These are phyloP conservation scores for Desmophyllum pertusum DNA, from an alignment of 92 coral and sea anemone species.

Conservation along the genomic window DNA sequence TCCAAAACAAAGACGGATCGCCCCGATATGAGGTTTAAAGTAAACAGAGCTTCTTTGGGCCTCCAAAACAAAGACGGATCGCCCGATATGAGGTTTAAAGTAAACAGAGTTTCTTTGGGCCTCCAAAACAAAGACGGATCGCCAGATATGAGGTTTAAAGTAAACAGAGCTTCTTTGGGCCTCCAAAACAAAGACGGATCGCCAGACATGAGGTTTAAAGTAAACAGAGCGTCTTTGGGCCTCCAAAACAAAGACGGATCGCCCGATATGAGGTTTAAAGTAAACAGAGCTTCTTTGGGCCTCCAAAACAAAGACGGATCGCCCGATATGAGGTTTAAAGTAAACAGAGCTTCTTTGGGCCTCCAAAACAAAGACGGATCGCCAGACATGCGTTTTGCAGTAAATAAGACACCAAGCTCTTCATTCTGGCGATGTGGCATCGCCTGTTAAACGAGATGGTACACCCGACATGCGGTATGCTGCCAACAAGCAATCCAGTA, in stretches of 20 bases:
- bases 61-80: too few species aligned
- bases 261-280: conserved; percentile 61
- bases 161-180: too few species aligned
- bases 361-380: conserved; percentile 47
- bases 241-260: conserved; percentile 45
- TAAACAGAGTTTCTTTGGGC: too few species aligned
- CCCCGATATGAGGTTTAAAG: too few species aligned
- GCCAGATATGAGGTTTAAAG: too few species aligned
- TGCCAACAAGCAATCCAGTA: conserved; percentile 23
- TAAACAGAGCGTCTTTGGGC: too few species aligned
- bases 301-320: conserved; percentile 6
- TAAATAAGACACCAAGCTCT: conserved; percentile 15
- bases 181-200: not conserved
- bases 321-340: conserved; percentile 61
- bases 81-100: too few species aligned
- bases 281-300: conserved; percentile 20
- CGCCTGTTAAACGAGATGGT: conserved; percentile 53
- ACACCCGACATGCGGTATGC: conserved; percentile 63
- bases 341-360: conserved; percentile 20
- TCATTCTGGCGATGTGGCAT: conserved; percentile 11
- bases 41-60: too few species aligned
- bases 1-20: too few species aligned
- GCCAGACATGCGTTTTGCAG: conserved; percentile 49
- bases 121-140: too few species aligned
- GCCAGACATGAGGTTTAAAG: too few species aligned